Base-by-base conservation (phyloP, 2,888 invertebrate genomes). In the Xestia rhomboidea region DNA sequence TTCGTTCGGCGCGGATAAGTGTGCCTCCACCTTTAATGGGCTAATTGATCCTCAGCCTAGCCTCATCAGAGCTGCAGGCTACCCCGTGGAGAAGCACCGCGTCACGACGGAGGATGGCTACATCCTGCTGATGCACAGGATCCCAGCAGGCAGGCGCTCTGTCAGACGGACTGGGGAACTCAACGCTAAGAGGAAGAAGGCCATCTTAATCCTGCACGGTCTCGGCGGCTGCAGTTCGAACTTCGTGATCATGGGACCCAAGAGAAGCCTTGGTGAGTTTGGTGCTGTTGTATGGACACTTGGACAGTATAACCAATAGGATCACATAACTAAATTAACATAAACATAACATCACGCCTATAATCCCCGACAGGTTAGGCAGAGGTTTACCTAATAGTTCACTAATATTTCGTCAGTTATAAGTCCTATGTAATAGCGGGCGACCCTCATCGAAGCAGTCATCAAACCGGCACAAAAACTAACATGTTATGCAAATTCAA, bases 151-250 rank as follows among this genome's bases (percentile, higher is more conserved):
- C 30, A 62, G 60, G 5, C 30, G 10, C 21, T 34, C 93, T 0
- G 91, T 93, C 0, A 89, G 94, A 34, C 88, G 92, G 24, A 90
- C 90, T 5, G 90, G 83, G 0, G 87, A 89, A 1, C 88, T 88
- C 0, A 86, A 78, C 3, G 90, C 90, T 15, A 95, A 94, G 84
- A 95, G 93, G 57, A 95, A 95, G 89, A 93, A 91, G 76, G 93
- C 94, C 0, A 94, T 97, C 4, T 90, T 97, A 15, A 85, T 97
- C 10, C 93, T 97, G 77, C 97, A 97, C 82, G 97, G 98, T 0
- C 91, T 98, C 0, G 87, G 97, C 13, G 97, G 97, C 5, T 97
- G 97, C 87, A 97, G 98, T 8, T 97, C 97, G 0, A 97, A 98
- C 90, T 98, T 98, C 97, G 94, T 98, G 13, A 96, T 98, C 79